Evolutionary conservation across 2,797 vertebrate genomes (phyloP).

Genomic region (Protosalanx chinensis): DNA sequence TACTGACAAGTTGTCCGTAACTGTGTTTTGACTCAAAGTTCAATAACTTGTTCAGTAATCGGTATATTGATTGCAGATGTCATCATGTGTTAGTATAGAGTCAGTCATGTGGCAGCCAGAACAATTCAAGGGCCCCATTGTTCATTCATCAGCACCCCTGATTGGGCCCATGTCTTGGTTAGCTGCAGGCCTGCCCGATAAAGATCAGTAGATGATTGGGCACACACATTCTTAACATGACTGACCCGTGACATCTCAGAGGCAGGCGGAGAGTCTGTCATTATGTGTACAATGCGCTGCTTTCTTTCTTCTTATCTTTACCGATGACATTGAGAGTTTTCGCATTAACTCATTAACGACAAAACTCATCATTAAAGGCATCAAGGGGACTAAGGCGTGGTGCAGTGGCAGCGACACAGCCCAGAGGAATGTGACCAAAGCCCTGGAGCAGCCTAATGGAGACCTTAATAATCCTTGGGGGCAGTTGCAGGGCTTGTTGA

Average conservation of each 20-base stretch:
- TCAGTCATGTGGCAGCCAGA: constrained; percentile 80
- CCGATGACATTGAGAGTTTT: constrained; percentile 97
- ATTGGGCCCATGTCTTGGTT: constrained; percentile 89
- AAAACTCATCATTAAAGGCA: constrained; percentile 88
- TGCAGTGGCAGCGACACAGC: constrained; percentile 55
- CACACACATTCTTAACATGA: constrained; percentile 99
- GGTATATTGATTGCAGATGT: constrained; percentile 93
- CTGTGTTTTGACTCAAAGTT: constrained; percentile 37
- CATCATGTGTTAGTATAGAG: constrained; percentile 91
- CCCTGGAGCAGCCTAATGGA: constrained; percentile 33
- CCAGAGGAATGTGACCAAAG: constrained; percentile 56
- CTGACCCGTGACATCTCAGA: constrained; percentile 97
- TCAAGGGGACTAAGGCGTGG: constrained; percentile 55
- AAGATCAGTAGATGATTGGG: constrained; percentile 98
- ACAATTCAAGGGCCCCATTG: constrained; percentile 89
- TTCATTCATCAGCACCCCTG: constrained; percentile 94
- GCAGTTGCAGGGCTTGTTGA: constrained; percentile 18
- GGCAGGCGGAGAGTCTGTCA: constrained; percentile 87
- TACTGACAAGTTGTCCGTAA: neutral
- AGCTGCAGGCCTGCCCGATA: constrained; percentile 92
- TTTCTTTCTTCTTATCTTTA: constrained; percentile 95
- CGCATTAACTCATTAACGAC: constrained; percentile 98
- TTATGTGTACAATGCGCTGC: constrained; percentile 91
- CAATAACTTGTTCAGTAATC: constrained; percentile 94
- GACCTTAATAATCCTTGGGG: constrained; percentile 32